Evolutionary conservation across 2,797 vertebrate species (phyloP).

Genomic region (Balearica regulorum): DNA sequence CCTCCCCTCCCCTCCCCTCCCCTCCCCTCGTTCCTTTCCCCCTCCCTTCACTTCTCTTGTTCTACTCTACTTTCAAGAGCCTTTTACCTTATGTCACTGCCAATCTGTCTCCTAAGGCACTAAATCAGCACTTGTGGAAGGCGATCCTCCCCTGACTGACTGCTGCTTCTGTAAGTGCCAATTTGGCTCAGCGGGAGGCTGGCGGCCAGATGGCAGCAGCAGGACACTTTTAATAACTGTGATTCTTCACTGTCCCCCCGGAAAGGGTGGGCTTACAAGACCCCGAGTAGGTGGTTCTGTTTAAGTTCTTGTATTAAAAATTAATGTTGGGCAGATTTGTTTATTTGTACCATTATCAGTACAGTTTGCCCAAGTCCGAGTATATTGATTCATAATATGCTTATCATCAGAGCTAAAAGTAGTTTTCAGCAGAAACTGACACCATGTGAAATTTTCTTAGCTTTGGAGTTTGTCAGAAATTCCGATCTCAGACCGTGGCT

Average conservation of each 20-base stretch:
- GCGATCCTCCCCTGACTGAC: neutral
- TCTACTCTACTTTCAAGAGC: neutral
- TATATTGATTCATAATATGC: neutral
- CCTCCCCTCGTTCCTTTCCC: neutral
- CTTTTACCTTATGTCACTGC: neutral
- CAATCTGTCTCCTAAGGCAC: neutral
- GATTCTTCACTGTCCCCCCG: neutral
- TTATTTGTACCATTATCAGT: neutral
- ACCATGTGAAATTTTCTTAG: neutral
- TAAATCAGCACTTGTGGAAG: neutral
- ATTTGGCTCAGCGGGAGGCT: rapidly evolving
- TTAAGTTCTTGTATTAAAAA: neutral
- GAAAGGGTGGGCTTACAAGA: neutral
- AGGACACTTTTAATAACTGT: neutral
- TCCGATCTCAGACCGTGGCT: neutral
- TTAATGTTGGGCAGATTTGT: neutral
- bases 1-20: neutral
- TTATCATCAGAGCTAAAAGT: neutral
- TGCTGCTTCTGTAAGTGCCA: neutral
- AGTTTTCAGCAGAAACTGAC: neutral
- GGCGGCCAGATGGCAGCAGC: conserved; percentile 37
- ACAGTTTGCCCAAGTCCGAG: neutral
- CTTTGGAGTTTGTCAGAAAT: neutral
- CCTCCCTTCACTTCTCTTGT: neutral
- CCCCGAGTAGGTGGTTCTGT: neutral